Evolutionary conservation across 2,113 vertebrate species (phyloP).

Genomic region (Notarius quadriscutis): DNA sequence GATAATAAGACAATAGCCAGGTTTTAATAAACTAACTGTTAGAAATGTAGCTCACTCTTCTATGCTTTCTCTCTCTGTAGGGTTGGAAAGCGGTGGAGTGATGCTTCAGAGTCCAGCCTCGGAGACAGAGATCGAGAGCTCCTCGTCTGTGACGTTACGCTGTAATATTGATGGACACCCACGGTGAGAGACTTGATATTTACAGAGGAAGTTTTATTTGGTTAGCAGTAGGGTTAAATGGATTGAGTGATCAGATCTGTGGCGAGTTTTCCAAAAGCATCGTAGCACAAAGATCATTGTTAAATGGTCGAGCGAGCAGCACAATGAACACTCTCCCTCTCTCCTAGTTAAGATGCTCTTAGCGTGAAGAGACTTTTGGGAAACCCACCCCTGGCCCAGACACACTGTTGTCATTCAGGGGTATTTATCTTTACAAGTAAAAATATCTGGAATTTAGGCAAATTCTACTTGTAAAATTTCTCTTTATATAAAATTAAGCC

Average conservation of each 20-base stretch:
- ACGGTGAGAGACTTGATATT: slow-evolving; percentile 70
- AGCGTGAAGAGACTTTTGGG: too few relatives aligned
- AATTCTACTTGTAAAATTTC: background rate
- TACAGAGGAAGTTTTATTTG: background rate
- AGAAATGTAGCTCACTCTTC: background rate
- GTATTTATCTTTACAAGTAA: background rate
- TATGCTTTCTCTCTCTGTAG: slow-evolving; percentile 56
- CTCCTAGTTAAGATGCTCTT: too few relatives aligned
- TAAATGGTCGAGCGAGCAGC: too few relatives aligned
- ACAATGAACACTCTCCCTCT: too few relatives aligned
- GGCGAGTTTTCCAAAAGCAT: too few relatives aligned
- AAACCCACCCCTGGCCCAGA: too few relatives aligned
- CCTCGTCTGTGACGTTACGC: slow-evolving; percentile 73
- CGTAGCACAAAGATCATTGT: too few relatives aligned
- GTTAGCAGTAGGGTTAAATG: background rate
- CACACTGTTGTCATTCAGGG: too few relatives aligned
- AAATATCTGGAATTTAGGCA: background rate
- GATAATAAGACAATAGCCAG: background rate
- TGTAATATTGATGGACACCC: slow-evolving; percentile 86
- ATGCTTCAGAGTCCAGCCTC: slow-evolving; percentile 76
- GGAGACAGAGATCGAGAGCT: slow-evolving; percentile 77
- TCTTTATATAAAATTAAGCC: background rate
- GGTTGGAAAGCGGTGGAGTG: slow-evolving; percentile 82
- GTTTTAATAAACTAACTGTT: background rate
- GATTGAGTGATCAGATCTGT: background rate